Evolutionary conservation across 2,113 vertebrate species (phyloP), one percentile per base, ranked within the genome.

Genomic region (Chloropsis cyanopogon): DNA sequence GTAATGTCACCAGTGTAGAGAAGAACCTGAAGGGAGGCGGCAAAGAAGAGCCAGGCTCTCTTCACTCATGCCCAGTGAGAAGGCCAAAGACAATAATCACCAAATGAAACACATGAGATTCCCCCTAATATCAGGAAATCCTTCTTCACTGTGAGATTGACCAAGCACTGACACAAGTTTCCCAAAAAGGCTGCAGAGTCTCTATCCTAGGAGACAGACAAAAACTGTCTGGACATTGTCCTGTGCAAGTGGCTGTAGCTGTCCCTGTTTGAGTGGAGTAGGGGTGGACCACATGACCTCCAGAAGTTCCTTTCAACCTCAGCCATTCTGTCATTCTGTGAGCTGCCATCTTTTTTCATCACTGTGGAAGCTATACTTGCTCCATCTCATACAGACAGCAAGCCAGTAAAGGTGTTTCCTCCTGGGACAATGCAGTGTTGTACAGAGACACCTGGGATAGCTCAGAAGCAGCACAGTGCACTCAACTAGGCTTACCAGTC

Each of bases 151-250:
- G n/a, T 68, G 31, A 59, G 39, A 31, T 23, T 73, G 47, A 60
- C 46, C 29, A 60, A 11, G 41, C 29, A 42, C 21, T 80, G n/a
- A 19, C 29, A 21, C 21, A 37, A 41, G 19, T 80, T 68, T 49
- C n/a, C 29, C n/a, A 37, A 13, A 60, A 53, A 60, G 15, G 18
- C 35, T 68, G 22, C 0, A 0, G n/a, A 39, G 9, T 73, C 9
- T 61, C n/a, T 0, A 0, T 68, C 47, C 22, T 50, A 41, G 57
- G 26, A 71, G 28, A 20, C 26, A 56, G 0, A 33, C 14, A 75
- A 6, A 61, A 54, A 31, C 26, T 49, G n/a, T 66, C 46, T 66
- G 35, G 18, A 29, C 4, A 6, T 14, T 4, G 35, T 68, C 17
- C 24, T 54, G 35, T 4, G 7, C 35, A 70, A 22, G 24, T 41